Evolutionary conservation across 2,888 invertebrate species (phyloP), one percentile per base, ranked within the genome.

Genomic region (Hermaeophaga mercurialis): DNA sequence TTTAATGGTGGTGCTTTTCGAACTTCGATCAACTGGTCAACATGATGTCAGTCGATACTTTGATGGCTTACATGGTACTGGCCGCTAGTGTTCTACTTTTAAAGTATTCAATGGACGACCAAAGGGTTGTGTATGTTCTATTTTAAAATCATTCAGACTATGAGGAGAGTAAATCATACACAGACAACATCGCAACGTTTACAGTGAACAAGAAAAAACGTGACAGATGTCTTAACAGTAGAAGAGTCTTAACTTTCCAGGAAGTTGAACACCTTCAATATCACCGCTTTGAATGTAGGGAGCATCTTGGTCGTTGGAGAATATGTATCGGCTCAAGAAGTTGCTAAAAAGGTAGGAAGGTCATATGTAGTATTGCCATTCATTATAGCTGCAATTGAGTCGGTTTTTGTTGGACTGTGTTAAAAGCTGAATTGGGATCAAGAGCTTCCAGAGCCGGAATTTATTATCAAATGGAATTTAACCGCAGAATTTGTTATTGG

Each of bases 401-500:
- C 94, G 9, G 85, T 91, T 41, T 89, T 94, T 76, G 93, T 24
- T 90, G 90, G 89, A 5, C 78, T 94, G 0, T 94, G 94, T 72
- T 95, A n/a, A n/a, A 94, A 77, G 94, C 94, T 0, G 95, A 95
- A 78, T 94, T 94, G 74, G 94, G 93, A 1, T 90, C 92, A 0
- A 80, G 92, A 54, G 91, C 91, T 0, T 94, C 94, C 0, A 88
- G 87, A 69, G 93, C 94, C 0, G 94, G 95, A 5, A 0, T 95
- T 95, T 76, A 81, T 91, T 31, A 94, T 95, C 68, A 95, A 95
- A 33, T 96, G 96, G 96, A 95, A 94, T 76, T 84, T 96, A 46
- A 91, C 95, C 66, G 80, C 94, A 47, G 94, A 94, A 77, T 93
- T 93, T 77, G 86, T 91, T 19, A 91, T 94, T 58, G 89, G 91